phyloP scores from a whole-genome alignment of 2,888 invertebrate species.

The Brenthis daphne region DNA sequence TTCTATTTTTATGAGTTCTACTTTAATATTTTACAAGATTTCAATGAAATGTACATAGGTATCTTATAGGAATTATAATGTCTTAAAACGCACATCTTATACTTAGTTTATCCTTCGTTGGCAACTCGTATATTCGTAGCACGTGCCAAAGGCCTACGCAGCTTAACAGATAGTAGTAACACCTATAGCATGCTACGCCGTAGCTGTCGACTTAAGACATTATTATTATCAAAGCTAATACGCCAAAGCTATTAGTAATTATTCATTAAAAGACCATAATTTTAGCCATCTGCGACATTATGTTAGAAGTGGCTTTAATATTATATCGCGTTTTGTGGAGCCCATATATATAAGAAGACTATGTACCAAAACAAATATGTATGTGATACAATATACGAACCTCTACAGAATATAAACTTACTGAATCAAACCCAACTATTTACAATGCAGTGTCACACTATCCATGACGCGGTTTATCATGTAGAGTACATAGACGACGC shows the following conservation, averaged over 20 bases:
- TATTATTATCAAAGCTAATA: constrained; percentile 10
- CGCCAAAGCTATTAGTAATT: background rate
- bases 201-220: constrained; percentile 47
- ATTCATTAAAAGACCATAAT: too few relatives aligned
- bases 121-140: constrained; percentile 72
- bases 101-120: constrained; percentile 57
- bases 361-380: too few relatives aligned
- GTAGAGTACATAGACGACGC: background rate
- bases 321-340: too few relatives aligned
- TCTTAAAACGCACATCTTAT: constrained; percentile 18
- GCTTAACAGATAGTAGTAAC: constrained; percentile 60
- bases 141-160: constrained; percentile 72
- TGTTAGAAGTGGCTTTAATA: too few relatives aligned
- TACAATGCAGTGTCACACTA: background rate
- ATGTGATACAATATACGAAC: too few relatives aligned
- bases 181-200: constrained; percentile 56
- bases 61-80: background rate
- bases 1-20: too few relatives aligned
- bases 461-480: constrained; percentile 13
- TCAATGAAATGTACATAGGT: background rate
- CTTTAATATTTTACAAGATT: background rate
- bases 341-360: too few relatives aligned
- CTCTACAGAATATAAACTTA: too few relatives aligned
- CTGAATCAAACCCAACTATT: background rate
- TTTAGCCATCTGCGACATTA: too few relatives aligned